A percentile compares a stretch with the other conserved stretches of the same genome.
These are phyloP conservation scores for Lasioglossum zephyrum DNA, from an alignment of 2,888 invertebrate genomes.

Conservation along the genomic window DNA sequence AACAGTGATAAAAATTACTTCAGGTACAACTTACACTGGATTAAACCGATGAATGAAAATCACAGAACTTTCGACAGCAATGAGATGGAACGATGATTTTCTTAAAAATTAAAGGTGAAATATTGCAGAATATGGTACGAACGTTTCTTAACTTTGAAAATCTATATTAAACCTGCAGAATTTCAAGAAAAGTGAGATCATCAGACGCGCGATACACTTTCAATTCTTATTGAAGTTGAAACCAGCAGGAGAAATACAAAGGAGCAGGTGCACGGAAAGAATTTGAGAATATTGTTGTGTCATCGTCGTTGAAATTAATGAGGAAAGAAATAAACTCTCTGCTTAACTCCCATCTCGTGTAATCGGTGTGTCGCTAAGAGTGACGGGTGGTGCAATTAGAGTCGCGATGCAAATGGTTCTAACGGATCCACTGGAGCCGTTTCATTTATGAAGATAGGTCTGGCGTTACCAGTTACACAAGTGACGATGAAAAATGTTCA, in stretches of 20 bases:
- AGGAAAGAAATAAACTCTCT: not conserved
- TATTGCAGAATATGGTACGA: no score
- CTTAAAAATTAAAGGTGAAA: no score
- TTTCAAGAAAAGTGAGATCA: no score
- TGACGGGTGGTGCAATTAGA: not conserved
- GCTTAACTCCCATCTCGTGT: not conserved
- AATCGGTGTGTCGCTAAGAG: not conserved
- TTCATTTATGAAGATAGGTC: not conserved
- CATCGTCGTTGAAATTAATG: not conserved
- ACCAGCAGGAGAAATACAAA: not conserved
- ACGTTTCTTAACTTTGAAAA: no score
- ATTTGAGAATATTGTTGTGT: not conserved
- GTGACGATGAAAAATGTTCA: not conserved
- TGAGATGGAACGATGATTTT: no score
- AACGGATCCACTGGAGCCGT: not conserved
- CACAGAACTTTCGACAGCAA: no score
- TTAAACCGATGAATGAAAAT: no score
- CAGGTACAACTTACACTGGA: no score
- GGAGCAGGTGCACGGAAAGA: not conserved
- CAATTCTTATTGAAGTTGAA: no score
- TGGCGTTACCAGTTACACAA: not conserved
- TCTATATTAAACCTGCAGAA: no score
- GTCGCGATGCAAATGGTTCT: not conserved
- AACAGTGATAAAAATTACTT: no score
- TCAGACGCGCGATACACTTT: no score